Evolutionary conservation across 2,888 invertebrate genomes (phyloP).

Genomic region (Tetropium fuscum): DNA sequence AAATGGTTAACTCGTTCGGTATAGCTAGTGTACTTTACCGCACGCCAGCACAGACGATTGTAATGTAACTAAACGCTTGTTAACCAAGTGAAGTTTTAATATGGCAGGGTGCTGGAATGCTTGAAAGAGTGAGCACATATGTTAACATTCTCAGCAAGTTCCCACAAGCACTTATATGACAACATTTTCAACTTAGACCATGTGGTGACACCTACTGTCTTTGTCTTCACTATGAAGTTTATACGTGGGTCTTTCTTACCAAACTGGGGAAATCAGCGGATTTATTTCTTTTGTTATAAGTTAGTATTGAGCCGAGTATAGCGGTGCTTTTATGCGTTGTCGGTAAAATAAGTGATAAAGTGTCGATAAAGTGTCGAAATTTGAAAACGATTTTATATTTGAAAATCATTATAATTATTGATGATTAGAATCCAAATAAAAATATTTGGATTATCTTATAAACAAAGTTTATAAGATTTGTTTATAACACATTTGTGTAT

Average conservation of each 20-base stretch:
- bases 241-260: conserved; percentile 18
- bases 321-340: conserved; percentile 31
- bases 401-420: too few relatives aligned
- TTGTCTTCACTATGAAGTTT: conserved; percentile 5
- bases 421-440: too few relatives aligned
- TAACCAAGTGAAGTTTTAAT: conserved; percentile 23
- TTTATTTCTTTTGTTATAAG: conserved; percentile 41
- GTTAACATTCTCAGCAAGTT: conserved; percentile 63
- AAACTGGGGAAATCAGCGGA: conserved; percentile 34
- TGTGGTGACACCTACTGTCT: conserved; percentile 42
- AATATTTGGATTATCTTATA: too few relatives aligned
- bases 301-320: conserved; percentile 36
- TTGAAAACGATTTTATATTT: background rate
- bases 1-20: too few relatives aligned
- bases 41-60: too few relatives aligned
- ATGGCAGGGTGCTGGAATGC: conserved; percentile 33
- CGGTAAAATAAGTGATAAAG: conserved; percentile 15
- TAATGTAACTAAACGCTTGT: conserved; percentile 28
- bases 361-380: background rate
- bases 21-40: too few relatives aligned
- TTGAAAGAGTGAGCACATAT: conserved; percentile 59
- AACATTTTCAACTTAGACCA: conserved; percentile 64
- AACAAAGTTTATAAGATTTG: too few relatives aligned
- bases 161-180: conserved; percentile 63
- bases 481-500: too few relatives aligned